A percentile compares a stretch with the other conserved stretches of the same genome.
Conservation (phyloP, 2,797 vertebrate genomes). For the Thunnus albacares region DNA sequence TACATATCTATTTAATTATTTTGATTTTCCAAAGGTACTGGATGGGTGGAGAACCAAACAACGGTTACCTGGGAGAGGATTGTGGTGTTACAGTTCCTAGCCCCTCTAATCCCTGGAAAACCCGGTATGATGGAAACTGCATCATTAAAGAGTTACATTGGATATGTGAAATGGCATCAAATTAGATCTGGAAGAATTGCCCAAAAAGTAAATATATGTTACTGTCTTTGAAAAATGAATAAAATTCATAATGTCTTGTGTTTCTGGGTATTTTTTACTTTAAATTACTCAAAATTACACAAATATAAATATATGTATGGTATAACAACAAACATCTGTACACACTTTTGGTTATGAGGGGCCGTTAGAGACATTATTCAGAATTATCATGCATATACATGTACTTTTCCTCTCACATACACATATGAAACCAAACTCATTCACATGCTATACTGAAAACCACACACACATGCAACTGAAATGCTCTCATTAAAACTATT, state of each 20-base stretch:
- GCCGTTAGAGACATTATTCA: no score
- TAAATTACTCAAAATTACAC: no score
- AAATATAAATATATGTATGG: no score
- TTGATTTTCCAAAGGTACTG: conserved; percentile 56
- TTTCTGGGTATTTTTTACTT: not conserved
- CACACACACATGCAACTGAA: no score
- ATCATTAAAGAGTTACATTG: fast-evolving
- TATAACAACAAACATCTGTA: no score
- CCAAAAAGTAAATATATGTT: not conserved
- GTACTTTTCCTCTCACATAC: no score
- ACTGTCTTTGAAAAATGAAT: not conserved
- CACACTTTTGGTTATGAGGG: no score
- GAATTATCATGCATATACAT: no score
- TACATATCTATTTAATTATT: not conserved
- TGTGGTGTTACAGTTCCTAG: conserved; percentile 26
- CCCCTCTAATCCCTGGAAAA: not conserved
- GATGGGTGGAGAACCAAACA: conserved; percentile 54
- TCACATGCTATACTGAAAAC: no score
- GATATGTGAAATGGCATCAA: conserved; percentile 55
- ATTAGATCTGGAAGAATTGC: not conserved
- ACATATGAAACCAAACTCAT: no score
- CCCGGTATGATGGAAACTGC: conserved; percentile 22
- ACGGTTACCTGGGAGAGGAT: fast-evolving
- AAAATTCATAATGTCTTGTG: not conserved
- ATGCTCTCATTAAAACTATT: no score